phyloP scores from a whole-genome alignment of 2,797 vertebrate species.

The Rhynchonycteris naso region DNA sequence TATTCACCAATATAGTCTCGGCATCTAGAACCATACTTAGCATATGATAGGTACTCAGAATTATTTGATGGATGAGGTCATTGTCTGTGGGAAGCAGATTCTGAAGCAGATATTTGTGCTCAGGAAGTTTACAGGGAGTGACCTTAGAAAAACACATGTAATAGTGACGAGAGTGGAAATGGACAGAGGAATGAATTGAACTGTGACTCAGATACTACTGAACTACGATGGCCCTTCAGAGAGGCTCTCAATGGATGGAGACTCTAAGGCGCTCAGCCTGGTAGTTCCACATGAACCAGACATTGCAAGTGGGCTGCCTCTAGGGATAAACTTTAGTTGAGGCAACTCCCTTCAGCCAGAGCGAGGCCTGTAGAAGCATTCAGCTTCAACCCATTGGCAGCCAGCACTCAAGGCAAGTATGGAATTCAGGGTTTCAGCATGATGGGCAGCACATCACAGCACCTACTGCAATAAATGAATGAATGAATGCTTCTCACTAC shows the following conservation, averaged over 20 bases:
- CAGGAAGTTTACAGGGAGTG: background rate
- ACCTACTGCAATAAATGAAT: background rate
- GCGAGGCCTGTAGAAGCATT: background rate
- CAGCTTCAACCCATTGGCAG: background rate
- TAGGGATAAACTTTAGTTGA: background rate
- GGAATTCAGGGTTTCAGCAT: background rate
- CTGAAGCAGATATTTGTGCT: background rate
- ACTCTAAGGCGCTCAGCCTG: background rate
- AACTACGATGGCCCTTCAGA: background rate
- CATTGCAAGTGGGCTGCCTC: background rate
- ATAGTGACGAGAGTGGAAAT: background rate
- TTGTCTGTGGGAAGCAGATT: background rate
- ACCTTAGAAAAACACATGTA: background rate
- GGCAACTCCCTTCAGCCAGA: background rate
- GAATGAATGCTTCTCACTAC: background rate
- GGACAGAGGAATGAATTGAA: background rate
- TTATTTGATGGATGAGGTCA: background rate
- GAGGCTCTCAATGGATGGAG: background rate
- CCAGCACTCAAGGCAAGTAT: background rate
- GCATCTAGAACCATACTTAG: background rate
- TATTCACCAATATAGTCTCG: background rate
- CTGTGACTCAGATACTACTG: background rate
- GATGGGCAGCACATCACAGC: background rate
- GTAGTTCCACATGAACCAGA: background rate
- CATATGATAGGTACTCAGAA: background rate